Base-by-base conservation (phyloP, 1,140 invertebrate species). In the Pseudomyrmex concolor region DNA sequence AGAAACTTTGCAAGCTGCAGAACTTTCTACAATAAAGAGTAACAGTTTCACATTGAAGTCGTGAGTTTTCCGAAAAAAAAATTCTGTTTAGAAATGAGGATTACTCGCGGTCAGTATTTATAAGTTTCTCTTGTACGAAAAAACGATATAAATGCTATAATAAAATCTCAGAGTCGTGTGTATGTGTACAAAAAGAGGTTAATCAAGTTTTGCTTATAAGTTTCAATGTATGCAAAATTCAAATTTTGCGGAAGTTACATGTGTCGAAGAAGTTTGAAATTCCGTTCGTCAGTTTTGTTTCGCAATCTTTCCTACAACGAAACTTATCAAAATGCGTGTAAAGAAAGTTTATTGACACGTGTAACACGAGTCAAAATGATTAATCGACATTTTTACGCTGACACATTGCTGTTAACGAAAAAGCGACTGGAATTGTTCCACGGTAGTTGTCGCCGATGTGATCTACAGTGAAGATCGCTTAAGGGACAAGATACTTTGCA, bases 341-440 rank as follows among this genome's bases (percentile, higher is more conserved):
- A 50, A 13, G 22, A 34, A 12, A 19, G 67, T 71, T 88, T 70
- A 10, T 80, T 88, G 74, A 76, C 83, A 12, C 1, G 13, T 8
- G 17, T 15, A 54, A 84, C 54, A 45, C 12, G 73, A 83, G 70
- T 80, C 25, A 74, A 84, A 76, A 88, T 67, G n/a, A 66, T 43
- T n/a, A 8, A 66, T 80, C 76, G 71, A 55, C 60, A 43, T 59
- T 48, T 86, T 84, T 62, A 66, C 62, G 74, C 76, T 87, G 86
- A 87, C 74, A n/a, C 73, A n/a, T 9, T n/a, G 15, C 57, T 17
- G 12, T 10, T 12, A 19, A 19, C 48, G 25, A 84, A 17, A 15
- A 57, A 5, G 48, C 4, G 7, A 22, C 1, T 63, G 17, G 15
- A 2, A 34, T n/a, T 22, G 67, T 17, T 67, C 62, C 66, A 43